Percentiles rank a stretch among this genome's conserved stretches.
These are phyloP conservation scores for Astropecten irregularis DNA, from an alignment of 53 echinoderm and acorn worm genomes.

Conservation along the genomic window DNA sequence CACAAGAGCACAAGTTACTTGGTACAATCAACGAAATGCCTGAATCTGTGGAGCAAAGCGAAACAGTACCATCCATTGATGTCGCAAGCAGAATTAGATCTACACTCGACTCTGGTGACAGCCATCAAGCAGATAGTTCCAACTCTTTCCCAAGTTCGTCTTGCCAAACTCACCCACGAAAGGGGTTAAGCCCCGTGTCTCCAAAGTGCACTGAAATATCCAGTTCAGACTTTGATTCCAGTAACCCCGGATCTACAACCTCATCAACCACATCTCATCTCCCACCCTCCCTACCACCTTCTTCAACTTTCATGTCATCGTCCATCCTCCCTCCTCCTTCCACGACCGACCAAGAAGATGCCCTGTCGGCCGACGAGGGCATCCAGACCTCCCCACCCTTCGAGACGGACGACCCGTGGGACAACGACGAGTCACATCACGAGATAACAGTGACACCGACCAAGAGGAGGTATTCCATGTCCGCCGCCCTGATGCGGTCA, in stretches of 20 bases:
- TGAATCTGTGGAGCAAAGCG: background rate
- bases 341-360: constrained; percentile 36
- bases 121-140: too few relatives aligned
- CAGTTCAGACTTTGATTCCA: background rate
- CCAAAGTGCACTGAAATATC: background rate
- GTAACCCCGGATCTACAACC: background rate
- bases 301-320: too few relatives aligned
- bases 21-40: constrained; percentile 23
- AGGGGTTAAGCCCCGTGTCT: background rate
- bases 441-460: background rate
- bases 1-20: background rate
- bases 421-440: background rate
- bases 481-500: background rate
- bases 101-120: too few relatives aligned
- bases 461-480: constrained; percentile 35
- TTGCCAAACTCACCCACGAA: background rate
- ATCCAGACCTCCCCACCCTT: constrained; percentile 51
- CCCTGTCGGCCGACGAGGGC: constrained; percentile 41
- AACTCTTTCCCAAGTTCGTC: background rate
- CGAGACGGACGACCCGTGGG: constrained; percentile 46
- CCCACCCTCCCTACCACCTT: background rate
- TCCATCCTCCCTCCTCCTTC: too few relatives aligned
- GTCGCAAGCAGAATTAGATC: background rate
- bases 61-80: background rate
- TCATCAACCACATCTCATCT: background rate